Evolutionary conservation across 2,113 vertebrate species (phyloP), one percentile per base, ranked within the genome.

Genomic region (Thinocorus orbignyianus): DNA sequence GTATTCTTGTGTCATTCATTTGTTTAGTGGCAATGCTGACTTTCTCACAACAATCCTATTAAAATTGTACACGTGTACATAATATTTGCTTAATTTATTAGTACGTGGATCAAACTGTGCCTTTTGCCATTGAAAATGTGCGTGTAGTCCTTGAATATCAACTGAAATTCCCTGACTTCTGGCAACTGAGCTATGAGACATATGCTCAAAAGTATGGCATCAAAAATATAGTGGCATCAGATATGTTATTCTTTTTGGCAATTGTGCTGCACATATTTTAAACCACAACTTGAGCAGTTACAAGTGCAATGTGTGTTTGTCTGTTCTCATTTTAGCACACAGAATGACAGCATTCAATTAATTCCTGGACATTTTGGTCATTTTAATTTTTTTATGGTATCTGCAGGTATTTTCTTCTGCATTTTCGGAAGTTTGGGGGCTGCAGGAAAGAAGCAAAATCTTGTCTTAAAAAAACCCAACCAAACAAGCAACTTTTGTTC

Each of bases 1-100:
- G 92, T 94, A 96, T 97, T 94, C 97, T 94, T 73, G 77, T 97
- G 93, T 95, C 95, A 81, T 78, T 91, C 55, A 96, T 92, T 98
- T 97, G 95, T 95, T 96, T 92, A 90, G 80, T 44, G 51, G 92
- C 93, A 91, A 31, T 86, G 92, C 96, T 95, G 95, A 96, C 91
- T 97, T 96, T 91, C 95, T 96, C 82, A 85, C 93, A 92, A 91
- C 89, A 87, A 84, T 97, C 93, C 89, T 83, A 97, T 97, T 97
- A 97, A 97, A 96, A 97, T 81, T 93, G 92, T 92, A 90, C 72
- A 91, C 49, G 64, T 96, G 86, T 93, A 97, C 92, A 95, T 96
- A 97, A 93, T 96, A 96, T 97, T 97, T 96, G 93, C 97, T 96
- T 97, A 94, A 97, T 97, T 94, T 97, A 97, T 97, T 96, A 97